A percentile compares a stretch with the other conserved stretches of the same genome.
These are phyloP conservation scores for Dichetophora obliterata DNA, from an alignment of 2,888 invertebrate genomes.

Conservation along the genomic window DNA sequence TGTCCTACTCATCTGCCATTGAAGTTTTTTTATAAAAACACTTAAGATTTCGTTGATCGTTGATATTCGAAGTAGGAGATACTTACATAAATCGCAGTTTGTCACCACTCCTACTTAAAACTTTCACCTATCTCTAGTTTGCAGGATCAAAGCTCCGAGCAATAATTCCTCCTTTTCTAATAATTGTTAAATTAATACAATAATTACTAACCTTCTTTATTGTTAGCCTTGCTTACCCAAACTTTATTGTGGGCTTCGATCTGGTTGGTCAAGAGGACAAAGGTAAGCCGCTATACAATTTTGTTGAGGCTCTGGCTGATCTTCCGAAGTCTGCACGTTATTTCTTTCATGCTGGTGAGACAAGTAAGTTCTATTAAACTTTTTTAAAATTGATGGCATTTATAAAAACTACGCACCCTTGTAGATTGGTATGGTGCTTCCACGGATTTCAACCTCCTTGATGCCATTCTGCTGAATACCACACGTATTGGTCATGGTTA, in stretches of 20 bases:
- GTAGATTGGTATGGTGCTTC: slow-evolving; percentile 72
- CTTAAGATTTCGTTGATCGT: too few species aligned
- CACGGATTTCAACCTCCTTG: slow-evolving; percentile 74
- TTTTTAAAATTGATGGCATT: not conserved
- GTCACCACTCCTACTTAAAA: too few species aligned
- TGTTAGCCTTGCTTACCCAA: slow-evolving; percentile 66
- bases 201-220: too few species aligned
- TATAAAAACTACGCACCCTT: too few species aligned
- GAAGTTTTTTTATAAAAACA: too few species aligned
- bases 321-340: slow-evolving; percentile 69
- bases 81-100: too few species aligned
- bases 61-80: too few species aligned
- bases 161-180: too few species aligned
- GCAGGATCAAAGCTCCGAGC: too few species aligned
- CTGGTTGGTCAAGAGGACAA: slow-evolving; percentile 78
- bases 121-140: too few species aligned
- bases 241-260: slow-evolving; percentile 76
- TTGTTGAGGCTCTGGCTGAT: slow-evolving; percentile 55
- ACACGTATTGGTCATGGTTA: slow-evolving; percentile 69
- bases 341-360: slow-evolving; percentile 79
- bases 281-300: slow-evolving; percentile 70
- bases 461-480: slow-evolving; percentile 66
- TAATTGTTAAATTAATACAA: too few species aligned
- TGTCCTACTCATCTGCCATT: too few species aligned
- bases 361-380: slow-evolving; percentile 63